These are phyloP conservation scores for Xyliphius kryptos DNA, from an alignment of 2,113 vertebrate species.

Conservation along the genomic window DNA sequence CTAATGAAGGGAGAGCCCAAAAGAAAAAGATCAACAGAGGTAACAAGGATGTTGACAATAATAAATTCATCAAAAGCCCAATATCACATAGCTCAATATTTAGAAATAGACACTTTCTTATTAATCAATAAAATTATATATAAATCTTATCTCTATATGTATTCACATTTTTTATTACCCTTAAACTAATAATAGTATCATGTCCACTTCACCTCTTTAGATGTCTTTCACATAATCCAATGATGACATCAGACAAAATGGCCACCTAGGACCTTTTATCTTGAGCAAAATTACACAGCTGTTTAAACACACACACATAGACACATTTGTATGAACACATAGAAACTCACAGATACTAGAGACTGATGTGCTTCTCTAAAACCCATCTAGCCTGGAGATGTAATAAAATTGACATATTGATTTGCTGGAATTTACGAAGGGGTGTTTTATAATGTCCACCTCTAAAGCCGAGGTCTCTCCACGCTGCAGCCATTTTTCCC, in stretches of 20 bases:
- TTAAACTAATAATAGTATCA: no score
- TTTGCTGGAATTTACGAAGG: conserved; percentile 99
- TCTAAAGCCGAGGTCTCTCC: conserved; percentile 94
- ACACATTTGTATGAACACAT: conserved; percentile 51
- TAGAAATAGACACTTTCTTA: no score
- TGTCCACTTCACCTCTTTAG: no score
- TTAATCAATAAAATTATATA: no score
- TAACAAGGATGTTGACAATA: no score
- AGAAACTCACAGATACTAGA: conserved; percentile 14
- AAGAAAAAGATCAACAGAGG: no score
- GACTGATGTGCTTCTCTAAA: conserved; percentile 86
- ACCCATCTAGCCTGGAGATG: conserved; percentile 93
- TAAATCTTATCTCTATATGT: no score
- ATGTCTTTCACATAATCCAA: conserved; percentile 36
- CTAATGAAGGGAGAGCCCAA: no score
- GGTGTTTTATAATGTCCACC: conserved; percentile 99
- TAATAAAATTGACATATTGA: conserved; percentile 99
- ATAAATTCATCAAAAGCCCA: no score
- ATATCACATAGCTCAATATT: no score
- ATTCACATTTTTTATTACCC: no score
- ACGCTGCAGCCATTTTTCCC: conserved; percentile 93
- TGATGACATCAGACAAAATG: conserved; percentile 51
- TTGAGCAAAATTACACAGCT: conserved; percentile 46
- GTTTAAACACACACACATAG: no score
- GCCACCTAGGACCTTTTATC: conserved; percentile 52